Conservation (phyloP, 2,888 invertebrate genomes). For the Arctia plantaginis region DNA sequence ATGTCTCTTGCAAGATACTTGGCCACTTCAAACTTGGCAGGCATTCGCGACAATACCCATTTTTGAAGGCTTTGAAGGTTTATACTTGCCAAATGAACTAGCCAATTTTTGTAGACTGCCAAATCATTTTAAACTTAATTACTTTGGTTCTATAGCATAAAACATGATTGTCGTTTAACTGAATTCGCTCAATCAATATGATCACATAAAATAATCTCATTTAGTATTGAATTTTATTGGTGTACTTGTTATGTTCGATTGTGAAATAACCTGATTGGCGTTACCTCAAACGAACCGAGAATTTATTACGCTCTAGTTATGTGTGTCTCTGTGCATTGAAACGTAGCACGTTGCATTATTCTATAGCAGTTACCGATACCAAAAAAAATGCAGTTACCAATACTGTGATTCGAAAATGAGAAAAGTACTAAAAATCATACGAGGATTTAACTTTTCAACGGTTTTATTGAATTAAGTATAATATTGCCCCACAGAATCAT, state of each 20-base stretch:
- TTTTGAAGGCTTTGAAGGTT: slow-evolving; percentile 46
- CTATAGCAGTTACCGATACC: slow-evolving; percentile 53
- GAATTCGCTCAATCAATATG: slow-evolving; percentile 41
- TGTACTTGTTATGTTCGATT: slow-evolving; percentile 46
- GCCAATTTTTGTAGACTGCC: slow-evolving; percentile 47
- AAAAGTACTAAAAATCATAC: slow-evolving; percentile 32
- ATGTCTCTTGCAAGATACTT: slow-evolving; percentile 52
- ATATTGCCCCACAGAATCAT: slow-evolving; percentile 20
- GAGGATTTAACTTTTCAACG: slow-evolving; percentile 25
- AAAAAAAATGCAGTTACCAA: too few relatives aligned
- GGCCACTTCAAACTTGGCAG: slow-evolving; percentile 59
- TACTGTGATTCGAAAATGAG: slow-evolving; percentile 52
- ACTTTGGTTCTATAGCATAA: slow-evolving; percentile 27
- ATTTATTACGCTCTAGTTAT: slow-evolving; percentile 76
- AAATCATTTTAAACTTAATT: slow-evolving; percentile 50
- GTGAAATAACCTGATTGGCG: slow-evolving; percentile 60
- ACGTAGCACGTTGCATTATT: slow-evolving; percentile 66
- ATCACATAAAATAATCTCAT: slow-evolving; percentile 51
- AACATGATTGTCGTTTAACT: slow-evolving; percentile 28
- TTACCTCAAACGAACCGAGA: slow-evolving; percentile 59
- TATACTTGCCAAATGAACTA: slow-evolving; percentile 61
- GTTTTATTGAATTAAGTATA: slow-evolving; percentile 32
- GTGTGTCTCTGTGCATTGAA: slow-evolving; percentile 68
- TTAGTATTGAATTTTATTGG: slow-evolving; percentile 54
- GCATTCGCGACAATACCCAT: slow-evolving; percentile 56